Evolutionary conservation across 1,140 invertebrate genomes (phyloP).

Genomic region (Phortica variegata): DNA sequence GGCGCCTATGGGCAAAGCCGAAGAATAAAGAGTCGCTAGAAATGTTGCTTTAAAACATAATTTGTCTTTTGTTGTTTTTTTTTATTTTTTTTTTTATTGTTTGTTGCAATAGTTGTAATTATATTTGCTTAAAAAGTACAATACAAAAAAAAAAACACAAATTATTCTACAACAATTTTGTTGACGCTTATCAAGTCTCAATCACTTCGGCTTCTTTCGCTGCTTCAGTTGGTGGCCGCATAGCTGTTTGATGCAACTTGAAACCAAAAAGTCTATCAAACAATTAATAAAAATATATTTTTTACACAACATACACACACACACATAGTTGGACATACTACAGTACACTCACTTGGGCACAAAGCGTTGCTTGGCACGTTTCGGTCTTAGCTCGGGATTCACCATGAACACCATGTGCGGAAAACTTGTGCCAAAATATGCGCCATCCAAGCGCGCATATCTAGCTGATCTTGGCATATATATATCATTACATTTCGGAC

Average conservation of each 20-base stretch:
- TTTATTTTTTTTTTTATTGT: too few species aligned
- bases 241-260: conserved; percentile 30
- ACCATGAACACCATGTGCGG: conserved; percentile 99
- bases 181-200: too few species aligned
- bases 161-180: too few species aligned
- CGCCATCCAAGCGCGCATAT: conserved; percentile 98
- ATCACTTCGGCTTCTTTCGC: too few species aligned
- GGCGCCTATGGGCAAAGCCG: too few species aligned
- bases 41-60: too few species aligned
- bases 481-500: conserved; percentile 99
- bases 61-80: too few species aligned
- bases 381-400: conserved; percentile 97
- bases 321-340: not conserved
- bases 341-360: conserved; percentile 78
- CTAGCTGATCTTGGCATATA: conserved; percentile 97
- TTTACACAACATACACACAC: not conserved
- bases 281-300: not conserved
- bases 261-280: conserved; percentile 30
- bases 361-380: conserved; percentile 93
- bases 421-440: conserved; percentile 99
- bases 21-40: too few species aligned
- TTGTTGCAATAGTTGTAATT: too few species aligned
- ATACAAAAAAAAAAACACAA: too few species aligned
- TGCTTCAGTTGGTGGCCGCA: not conserved
- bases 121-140: too few species aligned